A percentile compares a stretch with the other conserved stretches of the same genome.
phyloP scores from a whole-genome alignment of 2,888 invertebrate genomes.

The Caenorhabditis auriculariae region DNA sequence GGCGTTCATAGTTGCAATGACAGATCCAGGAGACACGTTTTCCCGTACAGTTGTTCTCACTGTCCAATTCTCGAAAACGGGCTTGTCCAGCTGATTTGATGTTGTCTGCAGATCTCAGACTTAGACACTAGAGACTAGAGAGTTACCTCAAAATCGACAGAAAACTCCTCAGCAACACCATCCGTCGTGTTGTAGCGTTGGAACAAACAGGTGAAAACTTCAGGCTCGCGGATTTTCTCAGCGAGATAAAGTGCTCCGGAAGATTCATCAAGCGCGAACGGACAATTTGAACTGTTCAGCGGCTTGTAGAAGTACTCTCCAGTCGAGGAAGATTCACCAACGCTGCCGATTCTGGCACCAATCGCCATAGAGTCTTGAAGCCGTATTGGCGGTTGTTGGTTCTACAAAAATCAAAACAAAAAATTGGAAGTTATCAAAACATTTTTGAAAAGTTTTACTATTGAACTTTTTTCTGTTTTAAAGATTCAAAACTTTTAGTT shows the following conservation, averaged over 20 bases:
- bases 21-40: conserved; percentile 17
- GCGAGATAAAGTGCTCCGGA: conserved; percentile 40
- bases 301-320: conserved; percentile 9
- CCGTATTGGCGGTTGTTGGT: conserved; percentile 3
- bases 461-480: no score
- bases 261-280: conserved; percentile 45
- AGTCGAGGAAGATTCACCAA: conserved; percentile 3
- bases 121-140: not conserved
- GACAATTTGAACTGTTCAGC: conserved; percentile 10
- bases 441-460: no score
- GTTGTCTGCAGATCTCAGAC: conserved; percentile 9
- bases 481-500: no score
- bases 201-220: conserved; percentile 21
- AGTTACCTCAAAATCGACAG: conserved; percentile 36
- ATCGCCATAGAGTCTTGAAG: conserved; percentile 12
- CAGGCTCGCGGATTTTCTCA: conserved; percentile 8
- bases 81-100: conserved; percentile 11
- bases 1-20: conserved; percentile 22
- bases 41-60: conserved; percentile 8
- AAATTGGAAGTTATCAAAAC: no score
- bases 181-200: conserved; percentile 21
- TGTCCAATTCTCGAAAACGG: conserved; percentile 7
- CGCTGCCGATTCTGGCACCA: conserved; percentile 19
- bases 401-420: conserved; percentile 7
- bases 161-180: conserved; percentile 31